phyloP scores from a whole-genome alignment of 2,888 invertebrate genomes.

The Noctuana brunneofusca region DNA sequence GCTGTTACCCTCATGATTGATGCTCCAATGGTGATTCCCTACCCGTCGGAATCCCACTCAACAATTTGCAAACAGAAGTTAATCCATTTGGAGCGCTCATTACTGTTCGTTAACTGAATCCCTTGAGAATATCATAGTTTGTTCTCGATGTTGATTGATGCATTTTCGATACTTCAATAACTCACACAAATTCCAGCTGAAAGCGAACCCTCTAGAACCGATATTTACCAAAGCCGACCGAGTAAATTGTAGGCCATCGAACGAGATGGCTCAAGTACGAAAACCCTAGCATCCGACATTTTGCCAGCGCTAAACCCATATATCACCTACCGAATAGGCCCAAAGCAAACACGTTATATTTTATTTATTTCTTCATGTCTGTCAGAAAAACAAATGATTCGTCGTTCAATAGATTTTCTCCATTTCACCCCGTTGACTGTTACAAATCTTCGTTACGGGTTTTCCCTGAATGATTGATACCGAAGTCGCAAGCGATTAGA shows the following conservation, averaged over 20 bases:
- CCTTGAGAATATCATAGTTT: conserved; percentile 52
- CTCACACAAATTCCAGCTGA: conserved; percentile 18
- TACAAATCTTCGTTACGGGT: conserved; percentile 67
- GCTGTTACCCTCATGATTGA: conserved; percentile 57
- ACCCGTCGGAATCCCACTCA: conserved; percentile 46
- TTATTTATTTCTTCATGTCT: conserved; percentile 45
- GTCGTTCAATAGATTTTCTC: conserved; percentile 51
- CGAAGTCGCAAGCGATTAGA: conserved; percentile 57
- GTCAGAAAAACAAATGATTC: conserved; percentile 50
- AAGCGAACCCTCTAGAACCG: conserved; percentile 18
- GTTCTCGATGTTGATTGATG: conserved; percentile 58
- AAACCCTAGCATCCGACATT: conserved; percentile 23
- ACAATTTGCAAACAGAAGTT: conserved; percentile 47
- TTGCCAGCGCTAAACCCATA: conserved; percentile 15
- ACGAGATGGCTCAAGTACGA: conserved; percentile 25
- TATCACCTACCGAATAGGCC: conserved; percentile 21
- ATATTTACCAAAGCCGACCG: conserved; percentile 13
- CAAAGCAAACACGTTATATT: conserved; percentile 27
- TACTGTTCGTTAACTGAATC: conserved; percentile 59
- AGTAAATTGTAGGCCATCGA: conserved; percentile 30
- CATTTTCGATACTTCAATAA: conserved; percentile 41
- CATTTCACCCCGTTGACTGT: conserved; percentile 57
- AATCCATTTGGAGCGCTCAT: conserved; percentile 53
- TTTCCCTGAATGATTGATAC: conserved; percentile 63
- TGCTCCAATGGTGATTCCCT: conserved; percentile 54